Evolutionary conservation across 2,888 invertebrate genomes (phyloP), one percentile per base, ranked within the genome.

Genomic region (Drosophila dives): DNA sequence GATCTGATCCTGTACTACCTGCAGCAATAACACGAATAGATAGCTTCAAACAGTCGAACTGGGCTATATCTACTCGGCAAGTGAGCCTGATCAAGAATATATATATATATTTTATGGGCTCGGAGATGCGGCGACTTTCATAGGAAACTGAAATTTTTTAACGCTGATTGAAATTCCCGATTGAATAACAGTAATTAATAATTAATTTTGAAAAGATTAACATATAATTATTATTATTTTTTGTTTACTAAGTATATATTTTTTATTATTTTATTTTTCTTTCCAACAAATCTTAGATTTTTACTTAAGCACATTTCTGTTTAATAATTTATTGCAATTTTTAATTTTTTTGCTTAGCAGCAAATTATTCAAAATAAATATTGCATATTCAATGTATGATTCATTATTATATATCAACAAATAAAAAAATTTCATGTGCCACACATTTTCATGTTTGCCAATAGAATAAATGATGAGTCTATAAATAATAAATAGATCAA

Each of bases 261-360:
- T 26, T 29, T 29, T 29, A 29, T 29, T 29, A 29, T 29, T 29
- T 29, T 29, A 29, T 29, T 29, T 29, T 29, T 29, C 29, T 29
- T 29, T 29, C 1, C 29, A 29, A 29, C 29, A 29, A 29, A 29
- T 29, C 29, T 29, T 29, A 6, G 34, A 34, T 34, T 40, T 40
- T 40, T n/a, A n/a, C 2, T n/a, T 5, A n/a, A 2, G n/a, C n/a
- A 11, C 11, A 11, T 42, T 11, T 11, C 1, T 11, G 3, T 11
- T 42, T n/a, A 2, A 42, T 42, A n/a, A 42, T 42, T 42, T 42
- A 20, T 20, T 40, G 38, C 10, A 17, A 17, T n/a, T 40, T 20
- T 1, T 11, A 6, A 10, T 2, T n/a, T 11, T 5, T 11, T n/a
- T n/a, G 2, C 11, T 40, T n/a, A 2, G 0, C 2, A 1, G 10